A percentile compares a stretch with the other conserved stretches of the same genome.
Conservation (phyloP, 2,113 vertebrate species). For the Esox niger region DNA sequence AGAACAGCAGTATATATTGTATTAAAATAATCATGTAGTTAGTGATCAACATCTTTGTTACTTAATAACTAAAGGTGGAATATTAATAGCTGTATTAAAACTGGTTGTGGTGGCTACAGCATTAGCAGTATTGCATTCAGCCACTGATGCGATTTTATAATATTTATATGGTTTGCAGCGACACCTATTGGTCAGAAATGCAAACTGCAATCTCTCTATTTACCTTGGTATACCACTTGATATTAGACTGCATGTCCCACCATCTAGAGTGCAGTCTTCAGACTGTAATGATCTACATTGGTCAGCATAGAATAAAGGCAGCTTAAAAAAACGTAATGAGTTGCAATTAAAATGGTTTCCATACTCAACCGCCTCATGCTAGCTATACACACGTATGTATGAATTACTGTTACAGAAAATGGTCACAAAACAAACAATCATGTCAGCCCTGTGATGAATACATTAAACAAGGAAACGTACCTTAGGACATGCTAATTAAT, state of each 20-base stretch:
- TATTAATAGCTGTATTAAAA: background rate
- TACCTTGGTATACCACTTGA: background rate
- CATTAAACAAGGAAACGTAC: conserved; percentile 43
- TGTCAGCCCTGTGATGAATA: conserved; percentile 60
- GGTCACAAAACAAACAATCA: conserved; percentile 55
- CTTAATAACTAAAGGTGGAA: background rate
- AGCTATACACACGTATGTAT: too few relatives aligned
- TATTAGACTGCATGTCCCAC: conserved; percentile 17
- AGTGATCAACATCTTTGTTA: background rate
- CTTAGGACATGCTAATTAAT: conserved; percentile 75
- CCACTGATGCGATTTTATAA: conserved; percentile 10
- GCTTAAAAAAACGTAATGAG: conserved; percentile 51
- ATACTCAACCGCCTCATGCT: conserved; percentile 6
- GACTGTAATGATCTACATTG: conserved; percentile 45
- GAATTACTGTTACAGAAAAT: conserved; percentile 45
- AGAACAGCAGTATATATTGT: background rate
- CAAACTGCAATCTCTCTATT: conserved; percentile 70
- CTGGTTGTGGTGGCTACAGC: conserved; percentile 7
- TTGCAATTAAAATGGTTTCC: conserved; percentile 47
- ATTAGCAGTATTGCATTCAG: conserved; percentile 20
- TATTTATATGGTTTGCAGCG: conserved; percentile 85
- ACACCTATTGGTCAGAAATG: conserved; percentile 84
- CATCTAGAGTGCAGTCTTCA: conserved; percentile 37
- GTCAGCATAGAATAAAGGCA: conserved; percentile 57
- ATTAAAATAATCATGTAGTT: background rate